These are phyloP conservation scores for Loripinus fragilis DNA, from an alignment of 2,888 invertebrate genomes.

Conservation along the genomic window DNA sequence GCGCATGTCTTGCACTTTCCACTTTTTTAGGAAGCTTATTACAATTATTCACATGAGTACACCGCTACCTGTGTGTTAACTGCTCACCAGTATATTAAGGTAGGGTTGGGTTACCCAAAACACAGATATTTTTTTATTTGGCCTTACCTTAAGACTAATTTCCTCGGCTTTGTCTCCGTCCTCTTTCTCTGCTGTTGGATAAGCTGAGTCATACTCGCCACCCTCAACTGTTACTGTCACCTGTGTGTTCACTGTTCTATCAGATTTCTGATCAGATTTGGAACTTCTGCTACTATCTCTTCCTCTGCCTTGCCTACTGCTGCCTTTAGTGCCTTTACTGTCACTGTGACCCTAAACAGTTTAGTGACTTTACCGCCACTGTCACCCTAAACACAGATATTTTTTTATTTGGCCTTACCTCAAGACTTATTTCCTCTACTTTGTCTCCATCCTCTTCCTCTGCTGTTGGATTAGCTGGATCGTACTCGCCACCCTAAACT, in stretches of 20 bases:
- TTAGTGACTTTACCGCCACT: too few species aligned
- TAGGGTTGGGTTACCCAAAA: too few species aligned
- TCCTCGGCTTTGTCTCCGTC: neutral
- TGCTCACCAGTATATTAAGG: too few species aligned
- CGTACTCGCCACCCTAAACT: constrained; percentile 49
- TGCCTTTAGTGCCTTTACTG: constrained; percentile 21
- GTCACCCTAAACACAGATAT: too few species aligned
- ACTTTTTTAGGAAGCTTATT: too few species aligned
- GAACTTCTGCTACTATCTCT: neutral
- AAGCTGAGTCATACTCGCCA: constrained; percentile 67
- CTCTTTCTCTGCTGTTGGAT: constrained; percentile 66
- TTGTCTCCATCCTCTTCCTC: constrained; percentile 42
- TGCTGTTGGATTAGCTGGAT: constrained; percentile 69
- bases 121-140: too few species aligned
- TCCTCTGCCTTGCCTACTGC: neutral
- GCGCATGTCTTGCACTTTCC: too few species aligned
- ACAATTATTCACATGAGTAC: too few species aligned
- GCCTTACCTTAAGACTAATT: neutral
- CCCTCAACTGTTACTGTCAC: constrained; percentile 17
- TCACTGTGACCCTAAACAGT: too few species aligned
- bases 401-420: too few species aligned
- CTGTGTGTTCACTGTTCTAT: neutral
- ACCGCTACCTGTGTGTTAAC: too few species aligned
- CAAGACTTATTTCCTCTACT: neutral
- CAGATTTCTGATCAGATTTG: neutral